A percentile compares a stretch with the other conserved stretches of the same genome.
Evolutionary conservation across 53 echinoderm and acorn worm genomes (phyloP).

Genomic region (Apostichopus leukothele): DNA sequence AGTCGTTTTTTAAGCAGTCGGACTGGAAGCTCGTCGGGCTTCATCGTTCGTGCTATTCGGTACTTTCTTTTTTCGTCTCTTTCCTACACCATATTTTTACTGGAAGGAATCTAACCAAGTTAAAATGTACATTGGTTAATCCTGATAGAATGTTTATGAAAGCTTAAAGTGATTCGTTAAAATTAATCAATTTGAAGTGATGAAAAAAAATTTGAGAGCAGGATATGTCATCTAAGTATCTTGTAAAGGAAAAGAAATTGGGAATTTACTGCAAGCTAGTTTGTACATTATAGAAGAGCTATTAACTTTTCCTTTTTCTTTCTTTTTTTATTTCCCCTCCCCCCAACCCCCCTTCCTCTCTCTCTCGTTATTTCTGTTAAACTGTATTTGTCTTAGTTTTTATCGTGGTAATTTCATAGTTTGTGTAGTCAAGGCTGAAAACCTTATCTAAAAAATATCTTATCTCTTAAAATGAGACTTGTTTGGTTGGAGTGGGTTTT

Average conservation of each 20-base stretch:
- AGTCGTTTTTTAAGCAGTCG: background rate
- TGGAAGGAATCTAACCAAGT: background rate
- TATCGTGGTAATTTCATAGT: background rate
- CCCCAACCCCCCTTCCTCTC: no score
- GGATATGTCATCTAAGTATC: background rate
- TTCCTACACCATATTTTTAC: background rate
- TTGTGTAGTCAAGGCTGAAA: constrained; percentile 33
- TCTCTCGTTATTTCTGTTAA: background rate
- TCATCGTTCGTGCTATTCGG: background rate
- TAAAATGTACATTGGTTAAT: no score
- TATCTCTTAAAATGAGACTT: background rate
- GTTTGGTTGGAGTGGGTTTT: background rate
- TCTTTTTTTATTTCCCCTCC: background rate
- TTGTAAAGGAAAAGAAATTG: background rate
- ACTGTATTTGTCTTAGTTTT: background rate
- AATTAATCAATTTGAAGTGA: no score
- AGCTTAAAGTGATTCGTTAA: no score
- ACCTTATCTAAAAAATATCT: background rate
- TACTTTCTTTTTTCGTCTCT: background rate
- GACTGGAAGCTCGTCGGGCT: background rate
- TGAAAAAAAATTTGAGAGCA: no score
- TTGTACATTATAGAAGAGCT: background rate
- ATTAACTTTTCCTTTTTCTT: background rate
- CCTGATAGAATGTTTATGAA: no score
- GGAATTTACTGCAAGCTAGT: background rate